Evolutionary conservation across 2,888 invertebrate species (phyloP), one percentile per base, ranked within the genome.

Genomic region (Chalcis sispes): DNA sequence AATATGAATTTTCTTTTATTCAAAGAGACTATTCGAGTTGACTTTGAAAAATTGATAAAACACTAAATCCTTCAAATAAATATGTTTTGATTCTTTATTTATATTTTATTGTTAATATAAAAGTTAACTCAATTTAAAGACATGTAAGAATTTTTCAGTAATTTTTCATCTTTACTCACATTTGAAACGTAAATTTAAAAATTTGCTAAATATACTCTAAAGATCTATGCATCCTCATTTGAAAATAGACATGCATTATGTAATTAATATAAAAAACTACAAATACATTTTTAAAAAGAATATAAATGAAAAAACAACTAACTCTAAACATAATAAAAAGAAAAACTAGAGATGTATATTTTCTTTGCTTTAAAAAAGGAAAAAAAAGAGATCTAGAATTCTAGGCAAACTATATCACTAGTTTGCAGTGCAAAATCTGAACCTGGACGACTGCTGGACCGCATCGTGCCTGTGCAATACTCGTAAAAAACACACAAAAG

Each of bases 401-500:
- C 13, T 61, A 52, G 1, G 58, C 76, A 62, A 78, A 66, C 64
- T 46, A 56, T n/a, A n/a, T n/a, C n/a, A 58, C 58, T 75, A 64
- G 29, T 71, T 81, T 77, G 76, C 76, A 61, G 15, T 75, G 72
- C 74, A 69, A 70, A 69, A 42, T 72, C 71, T 78, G 69, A 80
- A 83, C 80, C 82, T 83, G 80, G 79, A 81, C 81, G 74, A 80
- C 79, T 73, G 77, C 78, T 74, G 83, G 79, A 77, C 80, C 81
- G 76, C 82, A 80, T 80, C 81, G 81, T 71, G 81, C 79, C 82
- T 83, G 79, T 82, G 79, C 74, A 81, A 80, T 81, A 70, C 13
- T n/a, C n/a, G n/a, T n/a, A 42, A 72, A 82, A 79, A 81, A 79
- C 72, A 82, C 73, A 82, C 79, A 77, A 82, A 81, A 79, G 76